Evolutionary conservation across 2,888 invertebrate genomes (phyloP).

Genomic region (Vanessa cardui): DNA sequence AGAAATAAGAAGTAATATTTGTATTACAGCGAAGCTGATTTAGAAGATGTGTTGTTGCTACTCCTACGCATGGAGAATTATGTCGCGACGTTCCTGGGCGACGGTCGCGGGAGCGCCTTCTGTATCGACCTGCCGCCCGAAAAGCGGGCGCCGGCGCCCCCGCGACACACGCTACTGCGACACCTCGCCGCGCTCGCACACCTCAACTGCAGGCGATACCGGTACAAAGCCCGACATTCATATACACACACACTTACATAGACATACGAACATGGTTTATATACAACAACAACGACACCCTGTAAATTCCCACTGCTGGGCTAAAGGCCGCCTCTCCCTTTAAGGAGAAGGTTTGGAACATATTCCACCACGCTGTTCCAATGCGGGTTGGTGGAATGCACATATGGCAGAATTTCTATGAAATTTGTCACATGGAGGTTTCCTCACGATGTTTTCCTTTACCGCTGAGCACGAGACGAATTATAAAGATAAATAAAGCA

Average conservation of each 20-base stretch:
- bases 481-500: too few species aligned
- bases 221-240: slow-evolving; percentile 15
- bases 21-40: slow-evolving; percentile 85
- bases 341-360: too few species aligned
- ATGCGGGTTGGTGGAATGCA: too few species aligned
- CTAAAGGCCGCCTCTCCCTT: too few species aligned
- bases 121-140: slow-evolving; percentile 72
- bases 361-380: too few species aligned
- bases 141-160: slow-evolving; percentile 47
- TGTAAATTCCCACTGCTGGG: too few species aligned
- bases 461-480: too few species aligned
- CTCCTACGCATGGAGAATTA: slow-evolving; percentile 83
- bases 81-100: slow-evolving; percentile 84
- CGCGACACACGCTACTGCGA: slow-evolving; percentile 61
- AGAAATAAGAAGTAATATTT: not conserved
- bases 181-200: slow-evolving; percentile 61
- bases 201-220: slow-evolving; percentile 42
- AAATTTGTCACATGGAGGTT: too few species aligned
- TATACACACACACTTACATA: not conserved
- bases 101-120: slow-evolving; percentile 68
- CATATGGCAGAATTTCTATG: too few species aligned
- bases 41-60: slow-evolving; percentile 87
- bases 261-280: not conserved
- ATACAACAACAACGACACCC: too few species aligned
- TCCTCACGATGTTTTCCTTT: too few species aligned